phyloP scores from a whole-genome alignment of 2,888 invertebrate species.

The Macrosiphum euphorbiae region DNA sequence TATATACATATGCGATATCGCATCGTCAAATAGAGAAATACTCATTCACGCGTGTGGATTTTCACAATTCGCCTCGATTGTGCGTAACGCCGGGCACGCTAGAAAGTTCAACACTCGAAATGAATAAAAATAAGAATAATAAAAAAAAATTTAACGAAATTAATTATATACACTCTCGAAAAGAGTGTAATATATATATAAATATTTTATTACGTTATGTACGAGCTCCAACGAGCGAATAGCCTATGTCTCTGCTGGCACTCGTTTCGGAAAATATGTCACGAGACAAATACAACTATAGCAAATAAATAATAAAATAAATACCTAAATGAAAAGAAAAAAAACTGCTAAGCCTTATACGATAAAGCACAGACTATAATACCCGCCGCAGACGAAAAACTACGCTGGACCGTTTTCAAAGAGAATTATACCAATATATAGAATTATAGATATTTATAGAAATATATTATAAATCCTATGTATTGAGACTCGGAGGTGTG shows the following conservation, averaged over 20 bases:
- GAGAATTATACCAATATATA: too few species aligned
- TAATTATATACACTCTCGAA: not conserved
- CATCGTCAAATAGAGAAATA: not conserved
- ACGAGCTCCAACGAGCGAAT: not conserved
- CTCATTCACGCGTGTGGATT: not conserved
- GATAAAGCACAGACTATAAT: not conserved
- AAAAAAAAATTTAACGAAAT: not conserved
- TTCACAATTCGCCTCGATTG: not conserved
- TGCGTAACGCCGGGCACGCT: not conserved
- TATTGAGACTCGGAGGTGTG: too few species aligned
- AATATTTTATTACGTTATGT: not conserved
- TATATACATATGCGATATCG: not conserved
- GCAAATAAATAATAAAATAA: not conserved
- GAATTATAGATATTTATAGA: too few species aligned
- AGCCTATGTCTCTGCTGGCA: not conserved
- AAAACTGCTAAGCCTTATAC: not conserved
- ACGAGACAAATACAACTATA: not conserved
- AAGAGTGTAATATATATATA: too few species aligned
- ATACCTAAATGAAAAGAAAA: not conserved
- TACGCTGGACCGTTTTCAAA: too few species aligned
- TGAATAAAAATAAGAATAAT: not conserved
- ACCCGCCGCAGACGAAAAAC: not conserved
- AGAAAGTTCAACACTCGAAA: slow-evolving; percentile 3
- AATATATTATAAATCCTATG: too few species aligned
- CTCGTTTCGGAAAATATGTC: not conserved